phyloP scores from a whole-genome alignment of 64 coral and sea anemone species.

The Porites australiensis region DNA sequence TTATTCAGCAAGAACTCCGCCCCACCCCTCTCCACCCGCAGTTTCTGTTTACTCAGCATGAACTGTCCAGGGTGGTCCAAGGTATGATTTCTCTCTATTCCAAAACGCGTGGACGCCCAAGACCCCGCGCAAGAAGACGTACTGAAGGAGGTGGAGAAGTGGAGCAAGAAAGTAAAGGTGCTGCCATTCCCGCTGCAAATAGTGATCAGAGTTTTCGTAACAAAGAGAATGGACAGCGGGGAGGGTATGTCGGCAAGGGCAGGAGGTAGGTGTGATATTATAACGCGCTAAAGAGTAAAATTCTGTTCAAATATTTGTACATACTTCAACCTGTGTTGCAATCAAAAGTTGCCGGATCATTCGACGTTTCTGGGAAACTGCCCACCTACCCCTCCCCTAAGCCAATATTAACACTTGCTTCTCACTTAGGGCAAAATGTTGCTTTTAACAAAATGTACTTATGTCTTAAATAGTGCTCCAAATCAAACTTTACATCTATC shows the following conservation, averaged over 20 bases:
- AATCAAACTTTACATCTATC: too few relatives aligned
- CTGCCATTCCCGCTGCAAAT: background rate
- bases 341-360: too few relatives aligned
- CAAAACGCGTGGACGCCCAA: conserved; percentile 74
- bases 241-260: conserved; percentile 32
- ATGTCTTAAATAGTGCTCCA: too few relatives aligned
- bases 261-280: conserved; percentile 42
- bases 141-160: background rate
- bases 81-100: conserved; percentile 87
- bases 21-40: conserved; percentile 88
- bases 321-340: too few relatives aligned
- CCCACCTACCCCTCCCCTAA: too few relatives aligned
- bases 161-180: background rate
- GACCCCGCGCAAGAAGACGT: conserved; percentile 78
- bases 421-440: too few relatives aligned
- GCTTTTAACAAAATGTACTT: too few relatives aligned
- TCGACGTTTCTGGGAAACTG: too few relatives aligned
- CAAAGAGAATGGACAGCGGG: background rate
- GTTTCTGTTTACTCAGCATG: conserved; percentile 97
- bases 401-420: too few relatives aligned
- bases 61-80: conserved; percentile 83
- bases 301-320: too few relatives aligned
- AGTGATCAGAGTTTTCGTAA: conserved; percentile 22
- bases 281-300: background rate
- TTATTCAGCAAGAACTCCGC: conserved; percentile 75